Conservation (phyloP, 2,888 invertebrate species). For the Dryadula phaetusa region DNA sequence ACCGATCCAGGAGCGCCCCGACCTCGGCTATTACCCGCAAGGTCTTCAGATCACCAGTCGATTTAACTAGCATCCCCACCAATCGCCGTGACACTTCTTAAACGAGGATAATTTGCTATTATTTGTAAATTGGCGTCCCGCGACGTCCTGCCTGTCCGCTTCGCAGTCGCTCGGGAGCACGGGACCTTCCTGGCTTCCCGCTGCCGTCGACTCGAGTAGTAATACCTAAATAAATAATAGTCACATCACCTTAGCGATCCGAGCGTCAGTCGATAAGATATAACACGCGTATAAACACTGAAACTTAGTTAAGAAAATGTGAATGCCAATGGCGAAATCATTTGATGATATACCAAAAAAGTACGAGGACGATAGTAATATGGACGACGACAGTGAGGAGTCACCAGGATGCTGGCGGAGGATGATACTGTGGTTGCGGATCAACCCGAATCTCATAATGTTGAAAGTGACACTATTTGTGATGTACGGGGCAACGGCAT, state of each 20-base stretch:
- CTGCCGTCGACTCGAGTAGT: conserved; percentile 57
- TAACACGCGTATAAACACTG: conserved; percentile 65
- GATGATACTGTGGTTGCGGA: conserved; percentile 79
- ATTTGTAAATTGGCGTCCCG: conserved; percentile 82
- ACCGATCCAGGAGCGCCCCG: conserved; percentile 61
- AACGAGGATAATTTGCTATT: conserved; percentile 84
- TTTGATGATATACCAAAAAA: conserved; percentile 68
- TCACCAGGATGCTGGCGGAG: conserved; percentile 71
- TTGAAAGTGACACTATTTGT: conserved; percentile 92
- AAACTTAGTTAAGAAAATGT: conserved; percentile 63
- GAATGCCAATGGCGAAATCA: conserved; percentile 68
- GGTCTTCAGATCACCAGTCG: conserved; percentile 80
- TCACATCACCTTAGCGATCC: conserved; percentile 60
- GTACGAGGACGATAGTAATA: conserved; percentile 75
- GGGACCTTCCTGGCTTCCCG: conserved; percentile 71
- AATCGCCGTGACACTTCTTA: conserved; percentile 82
- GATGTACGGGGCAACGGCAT: conserved; percentile 93
- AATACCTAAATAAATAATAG: conserved; percentile 73
- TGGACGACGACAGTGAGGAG: conserved; percentile 76
- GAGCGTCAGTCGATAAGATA: conserved; percentile 80
- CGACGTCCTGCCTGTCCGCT: conserved; percentile 69
- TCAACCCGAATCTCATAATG: conserved; percentile 92
- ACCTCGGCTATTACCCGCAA: conserved; percentile 78
- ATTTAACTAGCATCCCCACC: conserved; percentile 82
- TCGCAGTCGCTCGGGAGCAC: conserved; percentile 76